Evolutionary conservation across 2,797 vertebrate genomes (phyloP).

Genomic region (Syngnathus acus): DNA sequence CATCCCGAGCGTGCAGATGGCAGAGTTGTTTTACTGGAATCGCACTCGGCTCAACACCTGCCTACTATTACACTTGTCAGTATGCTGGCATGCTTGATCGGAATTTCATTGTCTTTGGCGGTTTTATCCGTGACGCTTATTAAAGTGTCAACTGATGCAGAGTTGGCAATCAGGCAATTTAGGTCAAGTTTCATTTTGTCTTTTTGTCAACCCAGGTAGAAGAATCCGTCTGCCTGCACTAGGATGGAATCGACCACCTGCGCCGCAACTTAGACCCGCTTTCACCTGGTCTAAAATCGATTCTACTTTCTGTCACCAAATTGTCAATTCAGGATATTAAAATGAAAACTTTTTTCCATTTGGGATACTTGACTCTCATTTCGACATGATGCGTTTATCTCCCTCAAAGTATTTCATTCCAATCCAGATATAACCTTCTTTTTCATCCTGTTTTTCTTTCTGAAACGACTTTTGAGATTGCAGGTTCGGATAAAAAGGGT

Average conservation of each 20-base stretch:
- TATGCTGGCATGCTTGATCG: constrained; percentile 15
- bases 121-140: background rate
- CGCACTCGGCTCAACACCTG: constrained; percentile 42
- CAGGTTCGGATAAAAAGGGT: constrained; percentile 21
- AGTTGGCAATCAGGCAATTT: background rate
- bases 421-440: background rate
- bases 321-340: too few species aligned
- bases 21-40: constrained; percentile 52
- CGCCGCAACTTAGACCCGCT: too few species aligned
- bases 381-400: too few species aligned
- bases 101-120: background rate
- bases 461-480: constrained; percentile 20
- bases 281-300: too few species aligned
- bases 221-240: too few species aligned
- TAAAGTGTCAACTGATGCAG: background rate
- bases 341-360: too few species aligned
- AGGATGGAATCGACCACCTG: too few species aligned
- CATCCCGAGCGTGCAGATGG: constrained; percentile 47
- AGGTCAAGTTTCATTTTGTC: background rate
- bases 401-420: too few species aligned
- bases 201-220: too few species aligned
- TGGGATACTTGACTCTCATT: too few species aligned
- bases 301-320: too few species aligned
- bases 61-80: constrained; percentile 14
- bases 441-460: constrained; percentile 27